These are phyloP conservation scores for Clavelina lepadiformis DNA, from an alignment of 23 tunicate genomes.

Conservation along the genomic window DNA sequence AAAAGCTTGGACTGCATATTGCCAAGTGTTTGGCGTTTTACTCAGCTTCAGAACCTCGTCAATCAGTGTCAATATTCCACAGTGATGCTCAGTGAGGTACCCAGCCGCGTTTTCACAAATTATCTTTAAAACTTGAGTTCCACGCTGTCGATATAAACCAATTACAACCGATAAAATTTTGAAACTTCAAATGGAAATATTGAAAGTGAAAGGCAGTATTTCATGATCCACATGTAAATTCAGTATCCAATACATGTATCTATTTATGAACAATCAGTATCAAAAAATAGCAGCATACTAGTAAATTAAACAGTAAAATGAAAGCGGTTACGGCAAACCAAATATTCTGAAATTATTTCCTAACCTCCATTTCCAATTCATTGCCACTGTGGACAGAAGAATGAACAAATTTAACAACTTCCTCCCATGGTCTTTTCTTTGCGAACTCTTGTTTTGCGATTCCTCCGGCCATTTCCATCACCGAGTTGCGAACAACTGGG, in stretches of 20 bases:
- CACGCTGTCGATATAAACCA: slow-evolving; percentile 32
- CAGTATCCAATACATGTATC: too few relatives aligned
- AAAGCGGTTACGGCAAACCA: too few relatives aligned
- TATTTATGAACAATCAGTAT: too few relatives aligned
- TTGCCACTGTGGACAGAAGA: slow-evolving; percentile 13
- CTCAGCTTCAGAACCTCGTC: slow-evolving; percentile 21
- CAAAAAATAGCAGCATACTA: too few relatives aligned
- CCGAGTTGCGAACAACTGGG: slow-evolving; percentile 30
- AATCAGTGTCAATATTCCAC: slow-evolving; percentile 40
- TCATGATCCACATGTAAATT: too few relatives aligned
- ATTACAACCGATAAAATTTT: neutral
- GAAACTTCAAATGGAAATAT: neutral
- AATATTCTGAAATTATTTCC: too few relatives aligned
- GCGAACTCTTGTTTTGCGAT: slow-evolving; percentile 68
- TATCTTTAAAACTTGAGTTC: slow-evolving; percentile 41
- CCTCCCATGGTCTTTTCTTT: slow-evolving; percentile 46
- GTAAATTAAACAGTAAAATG: slow-evolving; percentile 6
- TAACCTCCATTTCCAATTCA: slow-evolving; percentile 48
- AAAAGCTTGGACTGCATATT: slow-evolving; percentile 66
- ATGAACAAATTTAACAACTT: slow-evolving; percentile 33
- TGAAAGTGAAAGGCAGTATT: too few relatives aligned
- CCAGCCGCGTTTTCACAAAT: slow-evolving; percentile 67
- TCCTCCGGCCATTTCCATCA: slow-evolving; percentile 64
- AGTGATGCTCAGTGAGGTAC: slow-evolving; percentile 29
- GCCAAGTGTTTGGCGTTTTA: slow-evolving; percentile 11